Evolutionary conservation across 2,888 invertebrate species (phyloP).

Genomic region (Stenchaetothrips biformis): DNA sequence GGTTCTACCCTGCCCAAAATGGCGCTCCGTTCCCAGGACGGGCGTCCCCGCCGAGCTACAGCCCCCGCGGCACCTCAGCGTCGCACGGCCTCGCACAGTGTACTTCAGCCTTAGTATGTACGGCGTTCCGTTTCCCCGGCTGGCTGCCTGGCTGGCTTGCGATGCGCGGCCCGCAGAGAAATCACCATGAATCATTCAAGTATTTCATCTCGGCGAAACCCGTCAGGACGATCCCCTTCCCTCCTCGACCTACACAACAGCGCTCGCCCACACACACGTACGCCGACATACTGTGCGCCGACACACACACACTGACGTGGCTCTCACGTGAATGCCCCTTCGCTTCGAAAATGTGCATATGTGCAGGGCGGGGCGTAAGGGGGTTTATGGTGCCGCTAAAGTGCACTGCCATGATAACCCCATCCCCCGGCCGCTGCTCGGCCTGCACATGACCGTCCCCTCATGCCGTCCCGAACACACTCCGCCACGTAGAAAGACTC

Average conservation of each 20-base stretch:
- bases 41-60: not conserved
- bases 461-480: too few species aligned
- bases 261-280: not conserved
- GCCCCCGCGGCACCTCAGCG: too few species aligned
- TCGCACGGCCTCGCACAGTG: too few species aligned
- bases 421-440: too few species aligned
- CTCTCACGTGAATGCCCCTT: not conserved
- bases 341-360: conserved; percentile 1
- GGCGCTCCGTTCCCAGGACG: not conserved
- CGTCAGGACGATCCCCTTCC: not conserved
- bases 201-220: conserved; percentile 11
- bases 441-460: too few species aligned
- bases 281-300: not conserved
- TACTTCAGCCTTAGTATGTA: too few species aligned
- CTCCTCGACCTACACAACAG: not conserved
- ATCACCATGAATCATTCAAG: conserved; percentile 23
- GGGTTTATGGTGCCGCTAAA: not conserved
- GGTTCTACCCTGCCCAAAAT: not conserved
- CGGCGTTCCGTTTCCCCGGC: too few species aligned
- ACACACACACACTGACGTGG: not conserved
- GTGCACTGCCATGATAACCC: not conserved
- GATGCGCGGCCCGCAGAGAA: not conserved
- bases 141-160: too few species aligned
- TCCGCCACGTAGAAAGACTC: too few species aligned
- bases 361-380: not conserved